Base-by-base conservation (phyloP, 2,113 vertebrate genomes). In the Semnornis frantzii region DNA sequence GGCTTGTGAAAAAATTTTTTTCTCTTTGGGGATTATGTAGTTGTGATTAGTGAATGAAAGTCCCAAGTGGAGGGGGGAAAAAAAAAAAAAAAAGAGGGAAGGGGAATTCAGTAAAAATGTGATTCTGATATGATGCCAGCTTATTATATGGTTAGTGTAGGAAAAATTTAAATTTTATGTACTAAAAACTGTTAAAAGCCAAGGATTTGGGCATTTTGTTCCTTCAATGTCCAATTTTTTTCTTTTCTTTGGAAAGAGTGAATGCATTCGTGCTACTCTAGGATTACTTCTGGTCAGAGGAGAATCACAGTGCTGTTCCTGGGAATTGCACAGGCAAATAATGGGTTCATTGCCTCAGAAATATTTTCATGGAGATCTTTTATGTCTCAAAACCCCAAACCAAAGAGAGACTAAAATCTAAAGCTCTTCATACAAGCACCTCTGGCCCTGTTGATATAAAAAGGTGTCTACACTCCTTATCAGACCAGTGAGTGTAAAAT, bases 11-110 rank as follows among this genome's bases (percentile, higher is more conserved):
- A 93, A 90, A 42, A 79, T 65, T 48, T 92, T 59, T 15, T 55
- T 93, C 33, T 96, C 37, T 34, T 73, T 25, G 37, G 76, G 58
- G 76, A 42, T 93, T 88, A 63, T 83, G 87, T 92, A 65, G 24
- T 33, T 84, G 79, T 71, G 85, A 87, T 94, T 86, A 83, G 31
- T 83, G 75, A 95, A 80, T 73, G 83, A 42, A 93, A 85, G 48
- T 54, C 70, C 55, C 54, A 86, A 74, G 54, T 60, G 37, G 72
- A 59, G 7, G 12, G 5, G 5, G 5, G 3, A 8, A 46, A 39
- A 15, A 37, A 46, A 5, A 5, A 39, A 37, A 19, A 48, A 37
- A 12, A n/a, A 15, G 11, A 6, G 15, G 23, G 52, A 37, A 57
- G 13, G 11, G 13, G 65, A 87, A 91, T 79, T 71, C 52, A 58